Percentiles rank a stretch among this genome's conserved stretches.
Conservation (phyloP, 2,113 vertebrate species). For the Chlorodrepanis virens region DNA sequence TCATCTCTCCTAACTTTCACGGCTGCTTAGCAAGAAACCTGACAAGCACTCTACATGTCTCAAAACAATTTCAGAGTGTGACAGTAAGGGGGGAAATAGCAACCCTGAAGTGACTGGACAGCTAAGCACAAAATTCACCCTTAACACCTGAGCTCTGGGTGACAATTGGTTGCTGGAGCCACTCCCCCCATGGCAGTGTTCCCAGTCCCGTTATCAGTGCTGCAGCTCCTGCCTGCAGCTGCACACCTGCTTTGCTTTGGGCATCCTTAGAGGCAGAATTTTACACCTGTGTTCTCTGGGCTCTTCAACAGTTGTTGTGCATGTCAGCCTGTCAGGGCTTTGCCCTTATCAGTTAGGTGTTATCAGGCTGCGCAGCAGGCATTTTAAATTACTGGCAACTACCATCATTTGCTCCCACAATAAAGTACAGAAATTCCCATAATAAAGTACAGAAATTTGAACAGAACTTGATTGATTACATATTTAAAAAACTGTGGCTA, state of each 20-base stretch:
- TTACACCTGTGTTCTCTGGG: background rate
- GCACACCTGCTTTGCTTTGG: background rate
- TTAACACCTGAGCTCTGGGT: background rate
- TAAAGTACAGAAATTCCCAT: background rate
- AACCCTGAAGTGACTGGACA: background rate
- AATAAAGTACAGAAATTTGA: background rate
- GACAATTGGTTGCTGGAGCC: background rate
- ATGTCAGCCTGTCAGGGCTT: background rate
- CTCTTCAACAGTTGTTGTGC: background rate
- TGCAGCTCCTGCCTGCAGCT: background rate
- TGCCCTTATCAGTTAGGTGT: background rate
- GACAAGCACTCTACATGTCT: background rate
- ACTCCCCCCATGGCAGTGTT: fast-evolving
- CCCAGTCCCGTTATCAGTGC: background rate
- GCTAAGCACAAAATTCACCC: background rate
- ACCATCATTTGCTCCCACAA: background rate
- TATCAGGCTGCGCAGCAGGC: background rate
- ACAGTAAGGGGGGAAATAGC: background rate
- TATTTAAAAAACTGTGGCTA: background rate
- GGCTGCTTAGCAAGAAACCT: background rate
- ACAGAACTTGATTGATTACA: background rate
- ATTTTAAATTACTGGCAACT: background rate
- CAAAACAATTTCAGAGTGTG: background rate
- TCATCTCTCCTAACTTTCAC: background rate
- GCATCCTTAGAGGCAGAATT: background rate